A percentile compares a stretch with the other conserved stretches of the same genome.
phyloP scores from a whole-genome alignment of 2,888 invertebrate species.

The Lepidonotus clava region DNA sequence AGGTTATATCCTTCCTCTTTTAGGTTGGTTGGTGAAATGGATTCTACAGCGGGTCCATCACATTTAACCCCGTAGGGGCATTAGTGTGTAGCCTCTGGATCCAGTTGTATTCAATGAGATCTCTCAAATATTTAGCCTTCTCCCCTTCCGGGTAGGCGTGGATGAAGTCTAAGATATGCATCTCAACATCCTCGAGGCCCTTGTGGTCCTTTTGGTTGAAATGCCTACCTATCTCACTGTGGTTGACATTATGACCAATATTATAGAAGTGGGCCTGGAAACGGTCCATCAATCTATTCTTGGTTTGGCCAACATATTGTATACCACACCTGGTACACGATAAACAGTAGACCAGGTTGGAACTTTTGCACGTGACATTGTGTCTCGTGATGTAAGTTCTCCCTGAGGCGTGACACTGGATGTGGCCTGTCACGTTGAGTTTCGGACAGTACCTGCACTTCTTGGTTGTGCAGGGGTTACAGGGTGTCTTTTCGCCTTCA shows the following conservation, averaged over 20 bases:
- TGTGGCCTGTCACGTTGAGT: neutral
- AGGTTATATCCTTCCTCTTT: no score
- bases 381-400: neutral
- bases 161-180: neutral
- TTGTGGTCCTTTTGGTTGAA: neutral
- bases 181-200: neutral
- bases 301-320: conserved; percentile 5
- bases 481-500: no score
- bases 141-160: neutral
- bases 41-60: neutral
- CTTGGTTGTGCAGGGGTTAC: neutral
- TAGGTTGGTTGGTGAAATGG: no score
- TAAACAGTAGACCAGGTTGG: neutral
- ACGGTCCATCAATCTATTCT: neutral
- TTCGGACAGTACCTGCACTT: neutral
- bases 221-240: neutral
- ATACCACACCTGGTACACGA: neutral
- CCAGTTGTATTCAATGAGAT: neutral
- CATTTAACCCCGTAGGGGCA: neutral
- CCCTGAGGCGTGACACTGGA: neutral
- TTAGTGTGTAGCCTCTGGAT: neutral
- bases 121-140: neutral
- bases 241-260: neutral
- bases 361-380: neutral
- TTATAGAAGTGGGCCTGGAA: neutral